Conservation (phyloP, 2,113 vertebrate genomes). For the Bambusicola thoracicus region DNA sequence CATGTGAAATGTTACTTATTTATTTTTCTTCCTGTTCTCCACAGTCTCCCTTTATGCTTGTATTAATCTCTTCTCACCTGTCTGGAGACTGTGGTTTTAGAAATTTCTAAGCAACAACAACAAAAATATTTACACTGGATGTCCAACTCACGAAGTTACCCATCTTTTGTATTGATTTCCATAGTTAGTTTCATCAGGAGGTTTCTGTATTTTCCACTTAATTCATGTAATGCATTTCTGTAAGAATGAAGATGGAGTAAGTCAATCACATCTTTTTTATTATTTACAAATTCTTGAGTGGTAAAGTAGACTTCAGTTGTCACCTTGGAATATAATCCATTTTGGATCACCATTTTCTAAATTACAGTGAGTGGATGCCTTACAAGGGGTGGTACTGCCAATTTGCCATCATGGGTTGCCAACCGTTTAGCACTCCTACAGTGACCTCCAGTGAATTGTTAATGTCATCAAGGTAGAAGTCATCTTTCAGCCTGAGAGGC, state of each 20-base stretch:
- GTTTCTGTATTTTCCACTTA: neutral
- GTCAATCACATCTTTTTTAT: neutral
- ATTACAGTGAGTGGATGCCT: neutral
- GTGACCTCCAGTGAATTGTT: neutral
- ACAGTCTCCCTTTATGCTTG: neutral
- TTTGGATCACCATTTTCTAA: neutral
- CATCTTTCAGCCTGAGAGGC: neutral
- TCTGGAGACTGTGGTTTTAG: neutral
- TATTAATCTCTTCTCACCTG: neutral
- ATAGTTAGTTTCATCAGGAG: neutral
- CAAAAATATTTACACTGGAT: neutral
- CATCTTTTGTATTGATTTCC: neutral
- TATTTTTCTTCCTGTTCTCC: neutral
- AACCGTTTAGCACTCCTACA: neutral
- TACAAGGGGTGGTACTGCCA: neutral
- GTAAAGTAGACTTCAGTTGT: neutral
- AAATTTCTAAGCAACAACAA: neutral
- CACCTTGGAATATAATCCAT: neutral
- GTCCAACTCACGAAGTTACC: neutral
- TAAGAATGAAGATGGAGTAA: too few relatives aligned
- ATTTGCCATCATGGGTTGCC: neutral
- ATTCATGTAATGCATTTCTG: neutral
- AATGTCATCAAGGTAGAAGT: neutral
- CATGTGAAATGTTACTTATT: neutral
- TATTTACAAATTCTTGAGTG: neutral